These are phyloP conservation scores for Lutraria rhynchaena DNA, from an alignment of 1,140 invertebrate species.

Conservation along the genomic window DNA sequence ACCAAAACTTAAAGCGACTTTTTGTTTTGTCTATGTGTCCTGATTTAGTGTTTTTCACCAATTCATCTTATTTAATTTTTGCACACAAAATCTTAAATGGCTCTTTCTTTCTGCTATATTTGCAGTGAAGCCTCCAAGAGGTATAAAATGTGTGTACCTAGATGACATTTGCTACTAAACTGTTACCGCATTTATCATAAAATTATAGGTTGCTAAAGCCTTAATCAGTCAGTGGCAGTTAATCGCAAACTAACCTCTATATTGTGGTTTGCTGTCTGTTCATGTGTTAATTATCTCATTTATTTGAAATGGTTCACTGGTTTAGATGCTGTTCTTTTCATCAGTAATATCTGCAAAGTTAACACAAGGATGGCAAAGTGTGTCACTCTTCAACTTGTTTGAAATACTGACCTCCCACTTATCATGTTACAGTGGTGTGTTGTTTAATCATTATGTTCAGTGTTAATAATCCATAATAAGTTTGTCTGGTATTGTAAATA, in stretches of 20 bases:
- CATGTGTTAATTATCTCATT: constrained; percentile 12
- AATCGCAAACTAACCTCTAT: constrained; percentile 56
- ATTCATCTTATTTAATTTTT: constrained; percentile 8
- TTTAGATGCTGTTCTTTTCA: background rate
- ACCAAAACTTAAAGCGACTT: no score
- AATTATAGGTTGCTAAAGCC: constrained; percentile 58
- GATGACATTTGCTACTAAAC: constrained; percentile 57
- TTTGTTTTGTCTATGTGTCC: background rate
- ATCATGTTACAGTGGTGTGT: no score
- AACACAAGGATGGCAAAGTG: constrained; percentile 33
- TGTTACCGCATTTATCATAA: constrained; percentile 50
- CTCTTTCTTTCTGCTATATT: constrained; percentile 52
- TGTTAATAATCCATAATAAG: no score
- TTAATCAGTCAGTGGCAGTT: constrained; percentile 39
- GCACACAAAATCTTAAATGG: constrained; percentile 9
- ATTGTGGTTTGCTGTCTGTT: constrained; percentile 48
- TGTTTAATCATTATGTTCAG: no score
- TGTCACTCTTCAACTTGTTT: constrained; percentile 19
- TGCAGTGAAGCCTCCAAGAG: constrained; percentile 60
- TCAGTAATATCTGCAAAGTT: no score
- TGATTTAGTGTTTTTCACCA: background rate
- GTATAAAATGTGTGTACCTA: constrained; percentile 59
- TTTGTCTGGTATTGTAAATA: no score
- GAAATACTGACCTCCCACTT: no score
- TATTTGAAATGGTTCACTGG: constrained; percentile 10